These are phyloP conservation scores for Chromis chromis DNA, from an alignment of 2,797 vertebrate species.

Conservation along the genomic window DNA sequence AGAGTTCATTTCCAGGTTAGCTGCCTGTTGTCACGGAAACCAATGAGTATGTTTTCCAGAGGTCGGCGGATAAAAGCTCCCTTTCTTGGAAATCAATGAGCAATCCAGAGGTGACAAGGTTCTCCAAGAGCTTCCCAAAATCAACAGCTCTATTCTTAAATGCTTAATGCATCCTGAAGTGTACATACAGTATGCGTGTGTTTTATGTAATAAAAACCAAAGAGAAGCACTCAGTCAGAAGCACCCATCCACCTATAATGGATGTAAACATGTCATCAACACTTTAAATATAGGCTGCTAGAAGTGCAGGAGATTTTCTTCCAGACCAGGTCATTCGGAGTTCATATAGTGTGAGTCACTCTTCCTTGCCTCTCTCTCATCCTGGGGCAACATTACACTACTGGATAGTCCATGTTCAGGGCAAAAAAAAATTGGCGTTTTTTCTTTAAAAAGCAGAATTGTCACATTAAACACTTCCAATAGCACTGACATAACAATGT, in stretches of 20 bases:
- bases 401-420: not conserved
- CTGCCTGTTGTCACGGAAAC: constrained; percentile 66
- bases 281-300: constrained; percentile 2
- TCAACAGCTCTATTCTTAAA: not conserved
- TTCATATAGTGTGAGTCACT: constrained; percentile 35
- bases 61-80: constrained; percentile 12
- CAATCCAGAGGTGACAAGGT: constrained; percentile 33
- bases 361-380: constrained; percentile 33
- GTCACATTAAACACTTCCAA: not conserved
- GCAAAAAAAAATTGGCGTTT: not conserved
- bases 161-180: not conserved
- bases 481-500: not conserved
- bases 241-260: constrained; percentile 3
- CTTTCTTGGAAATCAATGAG: constrained; percentile 55
- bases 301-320: constrained; percentile 5
- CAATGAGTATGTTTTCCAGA: constrained; percentile 28
- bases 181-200: not conserved
- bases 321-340: constrained; percentile 44
- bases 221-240: not conserved
- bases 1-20: constrained; percentile 65
- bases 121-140: constrained; percentile 17
- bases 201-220: not conserved
- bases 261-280: constrained; percentile 7
- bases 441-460: not conserved
- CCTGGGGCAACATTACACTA: constrained; percentile 2